Base-by-base conservation (phyloP, 1,140 invertebrate genomes). In the Hydropsyche tenuis region DNA sequence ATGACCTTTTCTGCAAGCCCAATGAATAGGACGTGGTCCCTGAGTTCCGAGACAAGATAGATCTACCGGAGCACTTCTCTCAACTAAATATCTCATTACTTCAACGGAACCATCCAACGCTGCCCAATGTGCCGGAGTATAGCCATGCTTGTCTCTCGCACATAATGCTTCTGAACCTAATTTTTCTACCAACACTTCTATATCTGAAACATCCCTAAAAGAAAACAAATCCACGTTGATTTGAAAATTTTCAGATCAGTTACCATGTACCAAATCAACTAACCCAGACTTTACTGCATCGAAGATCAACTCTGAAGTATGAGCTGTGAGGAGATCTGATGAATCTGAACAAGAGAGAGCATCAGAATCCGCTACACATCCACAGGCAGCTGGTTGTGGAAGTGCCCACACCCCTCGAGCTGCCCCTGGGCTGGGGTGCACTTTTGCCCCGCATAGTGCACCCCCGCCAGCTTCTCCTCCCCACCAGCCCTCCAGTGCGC, bases 61-160 rank as follows among this genome's bases (percentile, higher is more conserved):
- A 84, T 97, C 93, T 6, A 96, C 88, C 1, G 93, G 93, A 14
- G 92, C 93, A 66, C 89, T 90, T 70, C 90, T 86, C 79, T 95
- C 94, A 12, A 96, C 90, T 53, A 97, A 87, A 79, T 93, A 94
- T 11, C 93, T 86, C 91, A 93, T 93, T 51, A 94, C 89, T 81
- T 93, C 91, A 12, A 93, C 89, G 78, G 93, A 93, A 14, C 95
- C 94, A 80, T 96, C 94, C 7, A 96, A 83, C 23, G 94, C 94
- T 11, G 93, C 93, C 95, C 94, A 96, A 82, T 96, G 95, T 11
- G 94, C 94, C 1, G 94, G 93, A 0, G 94, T 96, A 81, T 96
- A 96, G 16, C 94, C 95, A 86, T 95, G 95, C 79, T 95, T 92
- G 82, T 96, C 94, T 30, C 94, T 86, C 0, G 90, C 90, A 62